Conservation (phyloP, 2,113 vertebrate species). For the Thunnus maccoyii region DNA sequence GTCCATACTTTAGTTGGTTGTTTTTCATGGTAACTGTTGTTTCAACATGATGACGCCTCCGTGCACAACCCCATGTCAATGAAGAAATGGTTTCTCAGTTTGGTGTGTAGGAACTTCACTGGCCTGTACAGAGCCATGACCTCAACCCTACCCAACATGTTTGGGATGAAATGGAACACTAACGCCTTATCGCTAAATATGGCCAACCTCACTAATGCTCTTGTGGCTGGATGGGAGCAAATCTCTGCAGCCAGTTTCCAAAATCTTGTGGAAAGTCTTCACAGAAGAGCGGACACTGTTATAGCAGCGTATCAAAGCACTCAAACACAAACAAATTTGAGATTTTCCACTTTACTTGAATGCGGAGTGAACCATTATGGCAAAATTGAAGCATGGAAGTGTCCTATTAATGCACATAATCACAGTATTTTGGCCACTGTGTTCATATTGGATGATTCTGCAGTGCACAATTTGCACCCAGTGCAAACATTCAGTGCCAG, state of each 20-base stretch:
- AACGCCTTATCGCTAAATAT: no score
- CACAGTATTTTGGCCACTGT: not conserved
- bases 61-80: no score
- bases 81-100: no score
- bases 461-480: no score
- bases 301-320: not conserved
- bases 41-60: no score
- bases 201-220: not conserved
- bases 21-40: no score
- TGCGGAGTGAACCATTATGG: constrained; percentile 6
- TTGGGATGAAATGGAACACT: not conserved
- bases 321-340: not conserved
- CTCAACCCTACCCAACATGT: not conserved
- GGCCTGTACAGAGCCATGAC: no score
- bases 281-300: no score
- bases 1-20: no score
- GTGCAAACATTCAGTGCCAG: not conserved
- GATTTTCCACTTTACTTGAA: not conserved
- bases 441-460: not conserved
- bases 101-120: no score
- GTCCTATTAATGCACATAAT: not conserved
- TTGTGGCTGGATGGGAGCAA: not conserved
- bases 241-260: not conserved
- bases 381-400: constrained; percentile 2
- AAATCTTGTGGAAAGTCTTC: no score